A percentile compares a stretch with the other conserved stretches of the same genome.
Evolutionary conservation across 2,888 invertebrate genomes (phyloP).

Genomic region (Drosophila parthenogenetica): DNA sequence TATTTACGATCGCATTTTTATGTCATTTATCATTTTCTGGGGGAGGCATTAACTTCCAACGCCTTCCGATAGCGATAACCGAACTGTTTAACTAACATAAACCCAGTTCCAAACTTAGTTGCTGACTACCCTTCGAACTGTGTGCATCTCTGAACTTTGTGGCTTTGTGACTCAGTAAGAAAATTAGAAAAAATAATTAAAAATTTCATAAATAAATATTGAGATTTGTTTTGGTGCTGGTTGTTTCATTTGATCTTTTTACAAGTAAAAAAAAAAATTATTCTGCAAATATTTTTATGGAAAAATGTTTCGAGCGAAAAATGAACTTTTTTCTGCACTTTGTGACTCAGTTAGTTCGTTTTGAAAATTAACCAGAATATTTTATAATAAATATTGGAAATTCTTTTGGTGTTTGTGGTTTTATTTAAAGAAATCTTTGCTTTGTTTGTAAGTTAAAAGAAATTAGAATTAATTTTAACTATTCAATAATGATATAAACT

Average conservation of each 20-base stretch:
- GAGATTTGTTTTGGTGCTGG: slow-evolving; percentile 6
- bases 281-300: background rate
- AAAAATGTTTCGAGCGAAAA: background rate
- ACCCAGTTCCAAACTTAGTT: slow-evolving; percentile 51
- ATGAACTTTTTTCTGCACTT: no score
- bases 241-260: slow-evolving; percentile 33
- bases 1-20: slow-evolving; percentile 71
- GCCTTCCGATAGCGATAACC: slow-evolving; percentile 41
- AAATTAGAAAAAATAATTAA: background rate
- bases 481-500: no score
- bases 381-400: background rate
- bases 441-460: background rate
- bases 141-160: slow-evolving; percentile 13
- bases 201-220: slow-evolving; percentile 45
- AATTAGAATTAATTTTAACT: no score
- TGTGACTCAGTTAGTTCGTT: no score
- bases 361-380: no score
- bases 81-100: slow-evolving; percentile 18
- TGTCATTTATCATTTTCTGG: slow-evolving; percentile 69
- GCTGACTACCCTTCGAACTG: slow-evolving; percentile 42
- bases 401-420: background rate
- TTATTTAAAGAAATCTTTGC: background rate
- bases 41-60: slow-evolving; percentile 45
- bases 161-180: background rate
- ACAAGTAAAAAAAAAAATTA: background rate